A percentile compares a stretch with the other conserved stretches of the same genome.
Conservation (phyloP, 2,113 vertebrate genomes). For the Neofelis nebulosa region DNA sequence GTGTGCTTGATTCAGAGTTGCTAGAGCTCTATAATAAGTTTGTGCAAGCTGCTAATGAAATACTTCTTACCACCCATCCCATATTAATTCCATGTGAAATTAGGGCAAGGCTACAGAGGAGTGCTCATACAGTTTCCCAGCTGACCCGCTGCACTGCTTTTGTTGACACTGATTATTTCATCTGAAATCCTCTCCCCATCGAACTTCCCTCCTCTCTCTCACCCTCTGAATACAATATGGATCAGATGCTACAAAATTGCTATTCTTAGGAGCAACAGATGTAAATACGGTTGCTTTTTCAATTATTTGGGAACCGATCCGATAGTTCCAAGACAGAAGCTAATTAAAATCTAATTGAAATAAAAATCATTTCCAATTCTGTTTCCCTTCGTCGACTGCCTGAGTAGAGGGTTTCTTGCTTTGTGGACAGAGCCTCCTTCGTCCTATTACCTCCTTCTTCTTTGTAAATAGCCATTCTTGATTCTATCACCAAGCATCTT, state of each 20-base stretch:
- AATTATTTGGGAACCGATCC: conserved; percentile 84
- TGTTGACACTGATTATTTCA: conserved; percentile 79
- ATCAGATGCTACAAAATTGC: conserved; percentile 69
- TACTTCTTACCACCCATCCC: conserved; percentile 71
- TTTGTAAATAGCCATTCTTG: conserved; percentile 37
- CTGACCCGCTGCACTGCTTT: conserved; percentile 62
- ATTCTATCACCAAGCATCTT: background rate
- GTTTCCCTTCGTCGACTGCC: conserved; percentile 51
- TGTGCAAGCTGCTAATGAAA: conserved; percentile 83
- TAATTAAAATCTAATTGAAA: conserved; percentile 89
- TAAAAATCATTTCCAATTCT: conserved; percentile 83
- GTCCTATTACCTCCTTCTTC: background rate
- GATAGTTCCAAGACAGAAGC: conserved; percentile 77
- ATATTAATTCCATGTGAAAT: conserved; percentile 81
- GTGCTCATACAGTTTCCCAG: conserved; percentile 61
- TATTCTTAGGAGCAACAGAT: conserved; percentile 79
- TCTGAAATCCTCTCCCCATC: conserved; percentile 65
- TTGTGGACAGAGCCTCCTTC: background rate
- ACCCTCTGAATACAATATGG: conserved; percentile 66
- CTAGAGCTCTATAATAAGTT: conserved; percentile 81
- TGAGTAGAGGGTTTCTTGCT: conserved; percentile 68
- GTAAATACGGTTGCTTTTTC: conserved; percentile 84
- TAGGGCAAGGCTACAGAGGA: conserved; percentile 64
- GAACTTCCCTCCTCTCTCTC: background rate
- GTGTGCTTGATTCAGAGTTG: conserved; percentile 76